Percentiles rank a stretch among this genome's conserved stretches.
phyloP scores from a whole-genome alignment of 2,888 invertebrate genomes.

The Lingula anatina region DNA sequence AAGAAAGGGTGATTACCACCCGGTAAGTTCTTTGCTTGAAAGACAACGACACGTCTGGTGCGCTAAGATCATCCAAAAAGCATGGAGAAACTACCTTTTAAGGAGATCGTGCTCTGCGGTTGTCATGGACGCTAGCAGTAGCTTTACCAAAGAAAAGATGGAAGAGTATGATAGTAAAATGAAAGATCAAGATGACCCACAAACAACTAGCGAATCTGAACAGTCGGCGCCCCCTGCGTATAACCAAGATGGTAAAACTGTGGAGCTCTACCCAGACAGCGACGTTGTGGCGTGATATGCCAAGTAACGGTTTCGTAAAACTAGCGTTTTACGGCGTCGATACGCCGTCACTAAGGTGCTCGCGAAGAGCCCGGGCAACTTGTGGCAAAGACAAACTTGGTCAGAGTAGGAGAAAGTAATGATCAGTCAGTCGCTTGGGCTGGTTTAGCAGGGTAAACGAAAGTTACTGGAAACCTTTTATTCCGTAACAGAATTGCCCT shows the following conservation, averaged over 20 bases:
- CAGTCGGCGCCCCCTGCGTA: neutral
- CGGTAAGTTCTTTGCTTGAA: slow-evolving; percentile 90
- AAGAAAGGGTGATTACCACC: slow-evolving; percentile 79
- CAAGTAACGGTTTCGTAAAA: neutral
- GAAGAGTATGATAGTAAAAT: too few species aligned
- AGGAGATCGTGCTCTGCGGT: slow-evolving; percentile 3
- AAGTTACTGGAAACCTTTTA: too few species aligned
- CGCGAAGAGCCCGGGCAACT: too few species aligned
- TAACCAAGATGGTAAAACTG: slow-evolving; percentile 17
- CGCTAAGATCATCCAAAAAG: slow-evolving; percentile 89
- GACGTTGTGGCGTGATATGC: slow-evolving; percentile 34
- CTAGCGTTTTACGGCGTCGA: too few species aligned
- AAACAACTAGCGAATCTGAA: neutral
- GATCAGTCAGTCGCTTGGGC: too few species aligned
- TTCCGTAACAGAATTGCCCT: too few species aligned
- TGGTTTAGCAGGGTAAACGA: too few species aligned
- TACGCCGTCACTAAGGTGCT: too few species aligned
- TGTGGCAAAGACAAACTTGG: too few species aligned
- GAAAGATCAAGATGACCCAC: too few species aligned
- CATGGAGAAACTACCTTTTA: slow-evolving; percentile 72
- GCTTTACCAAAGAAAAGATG: slow-evolving; percentile 4
- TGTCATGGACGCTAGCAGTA: neutral
- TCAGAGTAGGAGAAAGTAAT: too few species aligned
- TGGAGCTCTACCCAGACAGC: slow-evolving; percentile 40
- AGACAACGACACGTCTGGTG: slow-evolving; percentile 95